Conservation (phyloP, 1,140 invertebrate genomes). For the Radopholus similis region DNA sequence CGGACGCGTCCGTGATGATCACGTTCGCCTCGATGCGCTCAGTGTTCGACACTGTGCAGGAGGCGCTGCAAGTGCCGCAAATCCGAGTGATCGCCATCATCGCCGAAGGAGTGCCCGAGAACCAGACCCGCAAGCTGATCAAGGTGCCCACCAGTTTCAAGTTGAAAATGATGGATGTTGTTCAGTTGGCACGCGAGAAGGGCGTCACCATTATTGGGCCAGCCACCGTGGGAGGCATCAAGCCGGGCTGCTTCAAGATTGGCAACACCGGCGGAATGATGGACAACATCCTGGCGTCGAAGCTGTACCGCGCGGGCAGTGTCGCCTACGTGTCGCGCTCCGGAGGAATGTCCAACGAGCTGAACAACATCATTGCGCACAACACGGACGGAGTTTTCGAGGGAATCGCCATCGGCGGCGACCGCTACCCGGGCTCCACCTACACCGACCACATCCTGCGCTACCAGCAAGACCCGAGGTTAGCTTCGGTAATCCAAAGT, state of each 20-base stretch:
- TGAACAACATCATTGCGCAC: constrained; percentile 96
- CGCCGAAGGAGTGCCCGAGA: constrained; percentile 91
- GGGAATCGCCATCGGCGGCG: constrained; percentile 98
- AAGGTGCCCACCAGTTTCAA: constrained; percentile 61
- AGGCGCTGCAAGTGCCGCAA: constrained; percentile 84
- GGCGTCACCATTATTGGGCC: constrained; percentile 86
- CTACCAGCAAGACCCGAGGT: constrained; percentile 68
- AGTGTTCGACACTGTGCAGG: constrained; percentile 92
- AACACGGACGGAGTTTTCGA: constrained; percentile 94
- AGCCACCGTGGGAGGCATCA: constrained; percentile 88
- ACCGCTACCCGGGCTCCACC: constrained; percentile 93
- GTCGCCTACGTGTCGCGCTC: constrained; percentile 96
- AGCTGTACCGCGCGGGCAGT: constrained; percentile 89
- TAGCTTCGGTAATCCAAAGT: neutral
- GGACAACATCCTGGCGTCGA: constrained; percentile 96
- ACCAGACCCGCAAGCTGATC: constrained; percentile 90
- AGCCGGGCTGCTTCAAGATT: constrained; percentile 98
- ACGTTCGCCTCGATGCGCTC: constrained; percentile 96
- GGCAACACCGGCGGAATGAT: constrained; percentile 99
- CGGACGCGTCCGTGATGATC: constrained; percentile 91
- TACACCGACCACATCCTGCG: constrained; percentile 96
- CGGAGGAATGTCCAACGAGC: constrained; percentile 98
- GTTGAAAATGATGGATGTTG: neutral
- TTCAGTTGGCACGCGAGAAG: constrained; percentile 72
- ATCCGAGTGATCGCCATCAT: constrained; percentile 94